These are phyloP conservation scores for Gymnobelideus leadbeateri DNA, from an alignment of 2,113 vertebrate genomes.

Conservation along the genomic window DNA sequence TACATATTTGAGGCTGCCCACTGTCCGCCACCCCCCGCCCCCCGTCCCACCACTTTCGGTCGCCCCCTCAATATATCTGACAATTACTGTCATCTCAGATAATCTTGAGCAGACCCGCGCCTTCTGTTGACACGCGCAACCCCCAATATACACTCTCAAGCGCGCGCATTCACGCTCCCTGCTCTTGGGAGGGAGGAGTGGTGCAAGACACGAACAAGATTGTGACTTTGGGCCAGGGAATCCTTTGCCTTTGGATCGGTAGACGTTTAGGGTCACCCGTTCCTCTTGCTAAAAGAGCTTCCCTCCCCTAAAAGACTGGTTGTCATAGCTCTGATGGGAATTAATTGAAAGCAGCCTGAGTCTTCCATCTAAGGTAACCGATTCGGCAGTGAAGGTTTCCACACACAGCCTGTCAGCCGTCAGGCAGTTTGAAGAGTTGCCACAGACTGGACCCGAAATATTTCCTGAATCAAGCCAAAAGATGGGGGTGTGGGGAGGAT, in stretches of 20 bases:
- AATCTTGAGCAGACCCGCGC: neutral
- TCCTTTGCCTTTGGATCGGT: conserved; percentile 41
- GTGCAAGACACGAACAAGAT: neutral
- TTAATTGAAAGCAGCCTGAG: conserved; percentile 77
- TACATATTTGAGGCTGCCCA: neutral
- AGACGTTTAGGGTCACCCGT: conserved; percentile 39
- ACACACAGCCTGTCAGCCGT: conserved; percentile 8
- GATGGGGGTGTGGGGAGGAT: neutral
- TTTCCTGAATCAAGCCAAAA: conserved; percentile 11
- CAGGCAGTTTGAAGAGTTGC: conserved; percentile 12
- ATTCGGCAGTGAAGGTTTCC: conserved; percentile 48
- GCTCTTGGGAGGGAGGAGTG: neutral
- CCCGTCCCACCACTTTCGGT: neutral
- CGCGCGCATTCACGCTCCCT: neutral
- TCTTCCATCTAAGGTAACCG: conserved; percentile 59
- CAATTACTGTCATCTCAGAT: neutral
- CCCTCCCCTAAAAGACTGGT: conserved; percentile 65
- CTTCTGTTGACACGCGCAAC: neutral
- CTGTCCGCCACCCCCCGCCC: neutral
- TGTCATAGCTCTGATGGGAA: conserved; percentile 78
- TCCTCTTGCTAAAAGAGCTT: conserved; percentile 77
- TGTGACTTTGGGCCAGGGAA: neutral
- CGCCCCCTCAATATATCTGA: neutral
- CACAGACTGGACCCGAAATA: conserved; percentile 21
- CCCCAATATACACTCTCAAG: neutral